Conservation (phyloP, 1,140 invertebrate genomes). For the Lepidurus packardi region DNA sequence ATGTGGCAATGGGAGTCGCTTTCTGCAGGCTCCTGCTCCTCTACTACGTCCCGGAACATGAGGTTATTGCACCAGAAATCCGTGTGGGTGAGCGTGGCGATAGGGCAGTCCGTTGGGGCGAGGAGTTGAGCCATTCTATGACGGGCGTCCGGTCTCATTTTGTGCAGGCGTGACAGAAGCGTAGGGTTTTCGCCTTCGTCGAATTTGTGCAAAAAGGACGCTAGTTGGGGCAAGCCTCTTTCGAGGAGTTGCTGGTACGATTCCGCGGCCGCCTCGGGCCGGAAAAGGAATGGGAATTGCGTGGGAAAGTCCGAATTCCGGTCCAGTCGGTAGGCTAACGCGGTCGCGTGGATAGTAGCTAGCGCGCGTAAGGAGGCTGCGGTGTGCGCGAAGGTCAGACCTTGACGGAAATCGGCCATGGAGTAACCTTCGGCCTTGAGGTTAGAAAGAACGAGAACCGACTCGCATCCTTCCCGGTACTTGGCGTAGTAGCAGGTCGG, state of each 20-base stretch:
- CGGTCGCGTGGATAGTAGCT: slow-evolving; percentile 61
- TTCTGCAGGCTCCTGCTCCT: slow-evolving; percentile 42
- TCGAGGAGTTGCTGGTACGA: slow-evolving; percentile 69
- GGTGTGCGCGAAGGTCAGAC: slow-evolving; percentile 58
- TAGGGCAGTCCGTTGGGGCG: slow-evolving; percentile 54
- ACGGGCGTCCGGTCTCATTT: slow-evolving; percentile 54
- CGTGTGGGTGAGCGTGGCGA: slow-evolving; percentile 66
- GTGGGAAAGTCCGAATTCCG: slow-evolving; percentile 29
- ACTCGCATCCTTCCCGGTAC: slow-evolving; percentile 49
- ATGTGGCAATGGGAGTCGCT: slow-evolving; percentile 54
- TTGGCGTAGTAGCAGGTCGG: slow-evolving; percentile 60
- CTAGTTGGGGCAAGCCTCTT: slow-evolving; percentile 62
- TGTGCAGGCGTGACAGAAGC: slow-evolving; percentile 51
- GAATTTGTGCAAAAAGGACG: slow-evolving; percentile 34
- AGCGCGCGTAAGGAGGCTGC: slow-evolving; percentile 61
- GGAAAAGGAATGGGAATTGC: slow-evolving; percentile 56
- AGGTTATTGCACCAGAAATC: slow-evolving; percentile 79
- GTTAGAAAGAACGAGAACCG: slow-evolving; percentile 59
- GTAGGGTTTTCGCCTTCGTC: slow-evolving; percentile 41
- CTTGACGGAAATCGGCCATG: slow-evolving; percentile 59
- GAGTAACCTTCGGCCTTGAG: slow-evolving; percentile 50
- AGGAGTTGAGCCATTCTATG: slow-evolving; percentile 58
- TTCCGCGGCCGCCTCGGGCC: slow-evolving; percentile 64
- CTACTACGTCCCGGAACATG: slow-evolving; percentile 54
- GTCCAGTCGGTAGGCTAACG: slow-evolving; percentile 31